Percentiles rank a stretch among this genome's conserved stretches.
phyloP scores from a whole-genome alignment of 2,113 vertebrate genomes.

The Hemiprocne comata region DNA sequence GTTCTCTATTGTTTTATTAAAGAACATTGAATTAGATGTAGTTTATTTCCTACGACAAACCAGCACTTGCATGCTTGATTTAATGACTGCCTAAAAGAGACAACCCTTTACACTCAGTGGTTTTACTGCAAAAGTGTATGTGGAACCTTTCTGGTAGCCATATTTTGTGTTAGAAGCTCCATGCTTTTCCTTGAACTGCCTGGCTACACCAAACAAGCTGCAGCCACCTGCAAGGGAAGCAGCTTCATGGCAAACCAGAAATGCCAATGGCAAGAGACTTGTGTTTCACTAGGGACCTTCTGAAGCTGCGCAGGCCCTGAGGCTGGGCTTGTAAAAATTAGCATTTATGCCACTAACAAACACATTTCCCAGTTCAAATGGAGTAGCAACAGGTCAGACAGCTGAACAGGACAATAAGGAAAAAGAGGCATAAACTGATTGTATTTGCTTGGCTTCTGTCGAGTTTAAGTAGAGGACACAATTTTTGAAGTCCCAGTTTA shows the following conservation, averaged over 20 bases:
- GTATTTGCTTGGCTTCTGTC: neutral
- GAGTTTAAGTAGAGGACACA: neutral
- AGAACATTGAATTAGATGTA: neutral
- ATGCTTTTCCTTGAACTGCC: neutral
- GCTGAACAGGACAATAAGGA: neutral
- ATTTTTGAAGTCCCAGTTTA: neutral
- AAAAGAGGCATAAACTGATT: neutral
- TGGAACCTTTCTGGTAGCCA: neutral
- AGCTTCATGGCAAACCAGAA: neutral
- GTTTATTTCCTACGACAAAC: neutral
- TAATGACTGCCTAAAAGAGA: neutral
- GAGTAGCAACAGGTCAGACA: neutral
- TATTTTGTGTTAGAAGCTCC: neutral
- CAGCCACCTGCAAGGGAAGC: neutral
- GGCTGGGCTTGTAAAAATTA: neutral
- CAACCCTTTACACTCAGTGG: neutral
- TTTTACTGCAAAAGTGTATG: neutral
- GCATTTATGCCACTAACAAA: neutral
- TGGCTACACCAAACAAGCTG: neutral
- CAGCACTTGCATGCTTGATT: neutral
- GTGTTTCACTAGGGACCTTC: fast-evolving
- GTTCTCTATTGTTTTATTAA: neutral
- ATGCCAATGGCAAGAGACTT: neutral
- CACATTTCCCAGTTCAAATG: neutral
- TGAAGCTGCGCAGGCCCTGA: neutral